Conservation (phyloP, 2,113 vertebrate genomes). For the Leptosomus discolor region DNA sequence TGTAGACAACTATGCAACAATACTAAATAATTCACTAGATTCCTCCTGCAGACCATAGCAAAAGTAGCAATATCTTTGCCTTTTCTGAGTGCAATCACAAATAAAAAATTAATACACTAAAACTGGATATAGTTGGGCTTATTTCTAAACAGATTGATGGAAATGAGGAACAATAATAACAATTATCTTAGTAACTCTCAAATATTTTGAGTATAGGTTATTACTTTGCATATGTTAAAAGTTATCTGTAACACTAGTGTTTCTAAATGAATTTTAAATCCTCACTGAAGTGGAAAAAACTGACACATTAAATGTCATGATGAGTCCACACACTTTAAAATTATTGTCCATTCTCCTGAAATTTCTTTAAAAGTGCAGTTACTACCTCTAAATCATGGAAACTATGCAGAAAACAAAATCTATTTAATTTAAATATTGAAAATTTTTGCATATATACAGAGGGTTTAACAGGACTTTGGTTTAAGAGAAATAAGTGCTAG, state of each 20-base stretch:
- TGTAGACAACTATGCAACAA: neutral
- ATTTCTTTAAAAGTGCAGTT: neutral
- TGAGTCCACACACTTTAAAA: neutral
- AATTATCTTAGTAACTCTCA: neutral
- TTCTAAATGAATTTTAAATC: neutral
- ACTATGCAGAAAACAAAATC: neutral
- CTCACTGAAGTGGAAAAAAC: accelerated
- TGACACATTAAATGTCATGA: neutral
- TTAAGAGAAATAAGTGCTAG: neutral
- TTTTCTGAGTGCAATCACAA: neutral
- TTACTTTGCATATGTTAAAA: neutral
- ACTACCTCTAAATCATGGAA: neutral
- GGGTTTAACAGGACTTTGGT: neutral
- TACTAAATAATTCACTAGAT: constrained; percentile 19
- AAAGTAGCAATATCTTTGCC: neutral
- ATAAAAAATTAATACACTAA: neutral
- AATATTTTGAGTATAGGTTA: neutral
- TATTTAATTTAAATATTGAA: neutral
- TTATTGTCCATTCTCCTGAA: neutral
- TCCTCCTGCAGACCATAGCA: neutral
- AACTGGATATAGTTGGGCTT: neutral
- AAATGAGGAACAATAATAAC: neutral
- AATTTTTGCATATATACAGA: neutral
- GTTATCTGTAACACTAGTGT: neutral
- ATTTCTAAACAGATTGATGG: neutral